Evolutionary conservation across 2,113 vertebrate species (phyloP).

Genomic region (Phalacrocorax brasilianus): DNA sequence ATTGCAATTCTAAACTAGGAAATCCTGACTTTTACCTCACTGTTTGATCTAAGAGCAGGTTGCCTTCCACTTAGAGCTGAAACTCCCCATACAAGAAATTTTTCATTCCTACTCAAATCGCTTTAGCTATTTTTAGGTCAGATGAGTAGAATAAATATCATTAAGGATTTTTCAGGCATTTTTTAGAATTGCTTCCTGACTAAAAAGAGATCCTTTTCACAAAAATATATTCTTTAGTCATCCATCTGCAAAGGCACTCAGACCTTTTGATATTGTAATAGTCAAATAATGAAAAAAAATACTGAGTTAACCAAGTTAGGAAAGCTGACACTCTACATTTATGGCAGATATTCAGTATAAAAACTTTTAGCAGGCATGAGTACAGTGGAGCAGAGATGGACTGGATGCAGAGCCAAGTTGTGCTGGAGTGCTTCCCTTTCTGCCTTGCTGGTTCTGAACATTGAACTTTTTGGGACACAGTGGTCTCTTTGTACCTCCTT

Average conservation of each 20-base stretch:
- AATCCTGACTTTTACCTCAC: constrained; percentile 8
- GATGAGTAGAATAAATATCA: constrained; percentile 50
- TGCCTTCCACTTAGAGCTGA: not conserved
- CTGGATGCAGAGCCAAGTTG: not conserved
- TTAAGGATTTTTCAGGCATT: constrained; percentile 21
- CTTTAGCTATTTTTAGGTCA: constrained; percentile 56
- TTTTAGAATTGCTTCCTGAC: not conserved
- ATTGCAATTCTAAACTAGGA: not conserved
- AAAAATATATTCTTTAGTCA: constrained; percentile 8
- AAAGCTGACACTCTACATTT: constrained; percentile 1
- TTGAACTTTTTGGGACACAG: not conserved
- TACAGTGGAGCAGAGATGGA: not conserved
- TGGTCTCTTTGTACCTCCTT: not conserved
- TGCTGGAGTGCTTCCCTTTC: not conserved
- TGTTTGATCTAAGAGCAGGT: constrained; percentile 25
- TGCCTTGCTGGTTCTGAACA: not conserved
- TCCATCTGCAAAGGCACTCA: not conserved
- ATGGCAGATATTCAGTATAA: not conserved
- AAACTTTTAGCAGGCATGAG: not conserved
- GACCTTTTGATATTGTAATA: not conserved
- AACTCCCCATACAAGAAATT: not conserved
- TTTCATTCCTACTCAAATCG: constrained; percentile 27
- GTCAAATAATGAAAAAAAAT: constrained; percentile 25
- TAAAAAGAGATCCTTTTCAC: not conserved
- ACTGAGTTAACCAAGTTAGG: not conserved